A percentile compares a stretch with the other conserved stretches of the same genome.
Evolutionary conservation across 2,797 vertebrate genomes (phyloP).

Genomic region (Micrastur ruficollis): DNA sequence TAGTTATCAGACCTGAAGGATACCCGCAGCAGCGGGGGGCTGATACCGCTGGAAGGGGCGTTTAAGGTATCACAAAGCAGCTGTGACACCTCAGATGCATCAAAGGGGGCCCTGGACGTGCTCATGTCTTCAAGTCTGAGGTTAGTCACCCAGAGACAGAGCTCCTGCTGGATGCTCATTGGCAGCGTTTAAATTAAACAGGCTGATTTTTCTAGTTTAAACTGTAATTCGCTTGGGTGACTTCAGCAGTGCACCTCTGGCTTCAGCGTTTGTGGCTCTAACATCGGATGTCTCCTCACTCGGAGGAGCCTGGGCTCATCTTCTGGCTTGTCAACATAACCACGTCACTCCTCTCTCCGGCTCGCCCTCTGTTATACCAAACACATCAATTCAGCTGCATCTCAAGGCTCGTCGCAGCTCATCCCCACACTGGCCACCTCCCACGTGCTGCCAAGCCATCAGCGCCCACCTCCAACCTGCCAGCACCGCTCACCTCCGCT

Average conservation of each 20-base stretch:
- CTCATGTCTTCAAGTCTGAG: not conserved
- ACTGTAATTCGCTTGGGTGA: not conserved
- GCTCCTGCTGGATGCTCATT: not conserved
- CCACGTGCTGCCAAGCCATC: not conserved
- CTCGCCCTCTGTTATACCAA: not conserved
- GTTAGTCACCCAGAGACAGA: not conserved
- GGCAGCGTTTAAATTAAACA: not conserved
- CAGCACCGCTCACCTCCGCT: not conserved
- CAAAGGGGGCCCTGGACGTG: not conserved
- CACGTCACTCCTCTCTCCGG: not conserved
- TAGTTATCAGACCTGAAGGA: not conserved
- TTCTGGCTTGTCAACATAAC: not conserved
- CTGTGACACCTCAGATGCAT: not conserved
- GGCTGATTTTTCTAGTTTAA: not conserved
- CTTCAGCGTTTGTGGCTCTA: not conserved
- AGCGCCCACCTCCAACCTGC: not conserved
- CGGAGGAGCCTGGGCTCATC: not conserved
- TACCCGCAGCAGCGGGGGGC: rapidly evolving
- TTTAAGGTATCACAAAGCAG: not conserved
- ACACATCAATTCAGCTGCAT: rapidly evolving
- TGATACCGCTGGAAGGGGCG: not conserved
- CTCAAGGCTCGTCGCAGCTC: not conserved
- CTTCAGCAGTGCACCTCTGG: not conserved
- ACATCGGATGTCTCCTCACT: not conserved
- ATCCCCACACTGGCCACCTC: not conserved